Conservation (phyloP, 37 sponge, comb jelly and placozoan species). For the Tethya wilhelma region DNA sequence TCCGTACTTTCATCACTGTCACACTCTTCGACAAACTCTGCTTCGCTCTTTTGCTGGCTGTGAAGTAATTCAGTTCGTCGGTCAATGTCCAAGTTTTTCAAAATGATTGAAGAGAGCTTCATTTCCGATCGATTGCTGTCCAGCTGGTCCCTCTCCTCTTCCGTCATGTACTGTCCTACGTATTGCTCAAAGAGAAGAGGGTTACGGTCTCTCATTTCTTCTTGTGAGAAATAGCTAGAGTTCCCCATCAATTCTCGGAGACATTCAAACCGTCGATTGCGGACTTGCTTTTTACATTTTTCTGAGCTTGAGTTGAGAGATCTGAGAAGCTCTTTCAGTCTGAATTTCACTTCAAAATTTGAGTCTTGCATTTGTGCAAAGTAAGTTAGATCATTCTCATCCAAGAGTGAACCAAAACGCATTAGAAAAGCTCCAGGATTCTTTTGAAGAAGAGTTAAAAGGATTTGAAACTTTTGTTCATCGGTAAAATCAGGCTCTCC, state of each 20-base stretch:
- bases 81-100: constrained; percentile 45
- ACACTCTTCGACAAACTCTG: constrained; percentile 33
- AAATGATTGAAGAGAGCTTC: constrained; percentile 46
- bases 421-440: constrained; percentile 67
- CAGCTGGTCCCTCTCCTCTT: constrained; percentile 57
- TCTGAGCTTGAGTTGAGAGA: neutral
- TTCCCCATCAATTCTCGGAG: constrained; percentile 56
- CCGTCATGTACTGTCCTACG: constrained; percentile 83
- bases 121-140: constrained; percentile 30
- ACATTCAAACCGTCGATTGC: constrained; percentile 74
- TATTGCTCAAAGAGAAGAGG: constrained; percentile 81
- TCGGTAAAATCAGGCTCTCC: constrained; percentile 80
- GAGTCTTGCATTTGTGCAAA: constrained; percentile 32
- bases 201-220: constrained; percentile 71
- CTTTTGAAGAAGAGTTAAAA: constrained; percentile 24
- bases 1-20: neutral
- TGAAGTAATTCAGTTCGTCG: constrained; percentile 3
- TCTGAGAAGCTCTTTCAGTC: constrained; percentile 47
- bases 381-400: constrained; percentile 51
- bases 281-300: neutral
- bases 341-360: constrained; percentile 53
- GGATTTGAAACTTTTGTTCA: constrained; percentile 46
- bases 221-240: constrained; percentile 72
- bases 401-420: constrained; percentile 69
- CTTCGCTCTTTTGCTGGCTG: constrained; percentile 51